A percentile compares a stretch with the other conserved stretches of the same genome.
phyloP scores from a whole-genome alignment of 2,888 invertebrate genomes.

The Ennomos fuscantarius region DNA sequence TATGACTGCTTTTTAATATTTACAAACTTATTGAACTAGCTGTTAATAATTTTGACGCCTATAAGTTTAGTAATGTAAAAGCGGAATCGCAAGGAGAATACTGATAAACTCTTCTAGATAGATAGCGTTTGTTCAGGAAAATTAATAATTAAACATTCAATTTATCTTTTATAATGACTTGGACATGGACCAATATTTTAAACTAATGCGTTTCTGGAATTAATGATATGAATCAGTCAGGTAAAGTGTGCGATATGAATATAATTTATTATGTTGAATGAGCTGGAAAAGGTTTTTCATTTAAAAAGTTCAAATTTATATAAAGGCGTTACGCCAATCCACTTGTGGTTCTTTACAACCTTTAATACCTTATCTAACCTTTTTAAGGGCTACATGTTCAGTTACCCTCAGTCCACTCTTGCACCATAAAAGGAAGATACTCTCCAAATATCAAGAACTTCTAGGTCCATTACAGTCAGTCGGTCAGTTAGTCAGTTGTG shows the following conservation, averaged over 20 bases:
- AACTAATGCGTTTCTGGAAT: slow-evolving; percentile 16
- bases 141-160: slow-evolving; percentile 29
- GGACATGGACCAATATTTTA: slow-evolving; percentile 26
- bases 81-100: slow-evolving; percentile 14
- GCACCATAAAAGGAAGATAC: too few relatives aligned
- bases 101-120: slow-evolving; percentile 18
- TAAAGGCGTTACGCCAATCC: too few relatives aligned
- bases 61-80: slow-evolving; percentile 4
- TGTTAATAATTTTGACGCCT: slow-evolving; percentile 12
- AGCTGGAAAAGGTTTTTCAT: slow-evolving; percentile 5
- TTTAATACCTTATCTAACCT: too few relatives aligned
- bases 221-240: slow-evolving; percentile 27
- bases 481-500: too few relatives aligned
- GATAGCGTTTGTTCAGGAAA: slow-evolving; percentile 20
- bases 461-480: too few relatives aligned
- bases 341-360: too few relatives aligned
- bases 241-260: slow-evolving; percentile 5
- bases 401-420: too few relatives aligned
- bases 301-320: neutral
- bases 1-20: too few relatives aligned
- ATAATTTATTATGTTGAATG: slow-evolving; percentile 11
- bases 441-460: too few relatives aligned
- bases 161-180: slow-evolving; percentile 29
- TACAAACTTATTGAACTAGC: too few relatives aligned
- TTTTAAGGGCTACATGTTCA: too few relatives aligned